Percentiles rank a stretch among this genome's conserved stretches.
Evolutionary conservation across 2,113 vertebrate species (phyloP).

Genomic region (Ailuropoda melanoleuca): DNA sequence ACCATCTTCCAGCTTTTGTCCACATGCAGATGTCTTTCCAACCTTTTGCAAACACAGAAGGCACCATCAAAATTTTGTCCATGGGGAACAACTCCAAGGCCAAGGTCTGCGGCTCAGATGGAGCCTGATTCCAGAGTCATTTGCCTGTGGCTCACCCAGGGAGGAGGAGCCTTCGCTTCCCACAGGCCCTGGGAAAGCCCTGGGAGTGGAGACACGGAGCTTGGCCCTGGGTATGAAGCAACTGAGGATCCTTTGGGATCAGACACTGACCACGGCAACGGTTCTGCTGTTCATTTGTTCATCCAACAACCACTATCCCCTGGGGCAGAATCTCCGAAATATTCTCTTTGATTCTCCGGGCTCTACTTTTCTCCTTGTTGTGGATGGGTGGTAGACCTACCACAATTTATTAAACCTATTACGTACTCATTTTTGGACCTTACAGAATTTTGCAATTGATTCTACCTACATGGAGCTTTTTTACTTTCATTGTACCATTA

Average conservation of each 20-base stretch:
- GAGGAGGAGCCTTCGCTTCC: not conserved
- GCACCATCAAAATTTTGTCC: not conserved
- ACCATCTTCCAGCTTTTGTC: not conserved
- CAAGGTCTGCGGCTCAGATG: not conserved
- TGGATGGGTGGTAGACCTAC: not conserved
- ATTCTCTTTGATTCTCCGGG: not conserved
- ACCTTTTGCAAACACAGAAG: not conserved
- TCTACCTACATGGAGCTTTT: not conserved
- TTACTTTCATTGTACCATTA: not conserved
- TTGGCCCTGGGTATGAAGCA: not conserved
- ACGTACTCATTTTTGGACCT: not conserved
- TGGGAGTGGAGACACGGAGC: not conserved
- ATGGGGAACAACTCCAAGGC: not conserved
- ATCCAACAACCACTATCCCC: not conserved
- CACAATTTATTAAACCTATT: not conserved
- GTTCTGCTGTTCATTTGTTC: not conserved
- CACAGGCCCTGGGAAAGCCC: not conserved
- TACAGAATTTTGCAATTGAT: not conserved
- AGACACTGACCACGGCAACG: not conserved
- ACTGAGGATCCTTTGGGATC: not conserved
- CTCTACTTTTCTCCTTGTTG: not conserved
- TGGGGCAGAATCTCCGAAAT: not conserved
- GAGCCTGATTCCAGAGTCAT: not conserved
- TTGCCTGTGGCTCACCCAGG: not conserved
- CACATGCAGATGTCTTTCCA: not conserved